Conservation (phyloP, 2,888 invertebrate species). For the Phoenoteleia sp. region DNA sequence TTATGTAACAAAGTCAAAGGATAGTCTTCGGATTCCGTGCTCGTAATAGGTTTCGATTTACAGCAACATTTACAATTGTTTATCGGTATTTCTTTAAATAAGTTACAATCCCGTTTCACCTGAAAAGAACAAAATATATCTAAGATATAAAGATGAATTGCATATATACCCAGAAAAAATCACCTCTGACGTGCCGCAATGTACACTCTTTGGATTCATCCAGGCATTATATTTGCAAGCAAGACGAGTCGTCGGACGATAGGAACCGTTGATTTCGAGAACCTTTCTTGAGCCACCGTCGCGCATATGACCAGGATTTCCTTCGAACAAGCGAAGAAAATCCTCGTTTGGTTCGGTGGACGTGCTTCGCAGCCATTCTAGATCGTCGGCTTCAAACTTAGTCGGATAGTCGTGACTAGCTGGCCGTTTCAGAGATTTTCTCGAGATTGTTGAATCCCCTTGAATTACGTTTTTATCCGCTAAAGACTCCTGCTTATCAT, state of each 20-base stretch:
- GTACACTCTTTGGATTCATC: neutral
- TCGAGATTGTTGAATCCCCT: conserved; percentile 2
- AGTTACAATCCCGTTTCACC: neutral
- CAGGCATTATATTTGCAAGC: conserved; percentile 2
- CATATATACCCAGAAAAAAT: no score
- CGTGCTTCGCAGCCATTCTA: conserved; percentile 57
- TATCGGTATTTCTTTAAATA: no score
- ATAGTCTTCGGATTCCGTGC: no score
- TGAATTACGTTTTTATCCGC: conserved; percentile 21
- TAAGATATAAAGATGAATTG: no score
- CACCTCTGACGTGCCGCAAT: neutral
- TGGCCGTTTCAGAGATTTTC: conserved; percentile 54
- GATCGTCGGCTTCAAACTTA: conserved; percentile 26
- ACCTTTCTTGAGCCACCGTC: neutral
- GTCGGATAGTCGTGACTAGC: conserved; percentile 52
- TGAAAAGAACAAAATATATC: neutral
- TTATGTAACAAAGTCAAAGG: neutral
- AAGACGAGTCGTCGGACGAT: neutral
- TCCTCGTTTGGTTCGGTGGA: conserved; percentile 47
- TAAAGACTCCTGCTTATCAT: conserved; percentile 36
- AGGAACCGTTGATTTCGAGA: neutral
- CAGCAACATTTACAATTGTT: no score
- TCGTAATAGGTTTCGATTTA: no score
- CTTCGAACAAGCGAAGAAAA: conserved; percentile 37
- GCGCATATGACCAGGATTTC: conserved; percentile 31